Evolutionary conservation across 2,113 vertebrate genomes (phyloP).

Genomic region (Mustelus asterias): DNA sequence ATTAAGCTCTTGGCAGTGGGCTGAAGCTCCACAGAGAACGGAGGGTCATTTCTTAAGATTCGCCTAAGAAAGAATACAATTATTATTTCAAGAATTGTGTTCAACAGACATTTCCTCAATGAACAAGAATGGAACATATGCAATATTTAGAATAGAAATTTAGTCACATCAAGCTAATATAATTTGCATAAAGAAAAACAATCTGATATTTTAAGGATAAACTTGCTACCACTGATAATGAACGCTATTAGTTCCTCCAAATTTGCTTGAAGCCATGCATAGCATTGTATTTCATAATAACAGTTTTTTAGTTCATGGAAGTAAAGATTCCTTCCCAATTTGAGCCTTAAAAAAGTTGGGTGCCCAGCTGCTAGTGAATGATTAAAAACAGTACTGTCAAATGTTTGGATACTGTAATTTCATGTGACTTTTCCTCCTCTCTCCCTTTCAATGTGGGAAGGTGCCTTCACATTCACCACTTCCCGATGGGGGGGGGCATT

Average conservation of each 20-base stretch:
- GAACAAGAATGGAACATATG: no score
- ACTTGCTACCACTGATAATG: neutral
- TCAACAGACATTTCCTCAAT: neutral
- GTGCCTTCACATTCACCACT: neutral
- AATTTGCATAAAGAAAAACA: slow-evolving; percentile 19
- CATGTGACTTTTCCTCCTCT: neutral
- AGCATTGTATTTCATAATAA: neutral
- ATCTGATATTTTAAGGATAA: neutral
- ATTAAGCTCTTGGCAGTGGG: slow-evolving; percentile 25
- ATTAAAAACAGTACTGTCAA: neutral
- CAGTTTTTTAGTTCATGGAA: neutral
- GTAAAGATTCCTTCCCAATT: neutral
- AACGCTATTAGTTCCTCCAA: neutral
- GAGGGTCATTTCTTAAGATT: slow-evolving; percentile 37
- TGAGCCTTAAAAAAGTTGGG: neutral
- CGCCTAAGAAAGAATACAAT: slow-evolving; percentile 7
- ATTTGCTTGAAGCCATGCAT: neutral
- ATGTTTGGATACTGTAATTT: neutral
- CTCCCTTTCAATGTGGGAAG: neutral
- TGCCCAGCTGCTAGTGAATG: neutral
- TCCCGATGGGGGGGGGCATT: neutral
- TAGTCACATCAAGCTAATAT: neutral
- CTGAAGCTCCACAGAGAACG: slow-evolving; percentile 33
- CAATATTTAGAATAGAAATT: neutral
- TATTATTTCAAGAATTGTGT: neutral